Evolutionary conservation across 30 jellyfish, hydroid and myxozoan species (phyloP), one percentile per base, ranked within the genome.

Genomic region (Nemopilema nomurai): DNA sequence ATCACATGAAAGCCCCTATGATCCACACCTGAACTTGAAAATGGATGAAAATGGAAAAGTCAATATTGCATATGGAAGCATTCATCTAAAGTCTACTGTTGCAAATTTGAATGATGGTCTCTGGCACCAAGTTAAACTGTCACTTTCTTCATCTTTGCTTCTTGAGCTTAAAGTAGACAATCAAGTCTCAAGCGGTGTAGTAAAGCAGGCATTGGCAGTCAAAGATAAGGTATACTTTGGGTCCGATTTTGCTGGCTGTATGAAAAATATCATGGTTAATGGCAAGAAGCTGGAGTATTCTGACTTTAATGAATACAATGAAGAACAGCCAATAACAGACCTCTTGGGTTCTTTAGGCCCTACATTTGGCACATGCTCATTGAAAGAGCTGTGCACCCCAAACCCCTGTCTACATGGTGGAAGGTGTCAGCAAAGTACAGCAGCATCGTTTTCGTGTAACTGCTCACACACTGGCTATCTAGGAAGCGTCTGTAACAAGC

Each of bases 391-490:
- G 68, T 88, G 96, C 52, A 74, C 51, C 16, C 96, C 96, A 49
- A 81, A 88, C 67, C 96, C 96, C 3, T 88, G 96, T 65, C 64
- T 80, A 72, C 79, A 88, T 69, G 96, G 96, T 9, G 96, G 96
- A 18, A 74, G 62, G 69, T 88, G 96, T 49, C 67, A 74, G 27
- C 94, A 85, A 41, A 41, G 13, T 66, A 65, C 51, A 9, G 90
- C 26, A 24, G 67, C 30, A 27, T 16, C 76, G 9, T 88, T 80
- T 63, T 28, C 66, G 64, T 88, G 96, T 67, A 81, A 88, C 51
- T 88, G 96, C 86, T 0, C 79, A 3, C 25, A 73, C n/a, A 80
- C 96, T 1, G 92, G 87, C 16, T 81, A 76, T 69, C 7, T 29
- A n/a, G 96, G 96, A 71, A 63, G 84, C 18, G 92, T 83, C 28